These are phyloP conservation scores for Meles meles DNA, from an alignment of 2,113 vertebrate species.

Conservation along the genomic window DNA sequence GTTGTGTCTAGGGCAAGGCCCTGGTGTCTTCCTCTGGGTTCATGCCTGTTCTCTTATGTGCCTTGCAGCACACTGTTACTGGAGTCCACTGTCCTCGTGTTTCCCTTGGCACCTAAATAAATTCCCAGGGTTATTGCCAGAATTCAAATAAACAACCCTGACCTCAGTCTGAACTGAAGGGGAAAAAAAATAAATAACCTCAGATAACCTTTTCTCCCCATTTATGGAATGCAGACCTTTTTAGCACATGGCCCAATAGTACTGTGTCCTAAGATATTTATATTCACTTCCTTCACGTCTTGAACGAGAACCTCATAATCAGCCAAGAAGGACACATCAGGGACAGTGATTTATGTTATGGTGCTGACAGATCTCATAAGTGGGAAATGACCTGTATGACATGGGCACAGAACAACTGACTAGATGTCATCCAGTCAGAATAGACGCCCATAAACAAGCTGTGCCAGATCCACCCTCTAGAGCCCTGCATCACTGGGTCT, in stretches of 20 bases:
- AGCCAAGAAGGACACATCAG: background rate
- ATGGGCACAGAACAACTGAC: background rate
- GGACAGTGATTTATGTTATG: background rate
- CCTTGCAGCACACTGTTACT: background rate
- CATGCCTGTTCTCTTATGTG: background rate
- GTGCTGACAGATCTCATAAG: background rate
- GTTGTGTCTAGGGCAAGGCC: background rate
- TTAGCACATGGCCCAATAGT: background rate
- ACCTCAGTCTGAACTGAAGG: conserved; percentile 40
- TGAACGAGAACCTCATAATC: background rate
- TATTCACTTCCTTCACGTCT: background rate
- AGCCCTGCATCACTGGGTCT: background rate
- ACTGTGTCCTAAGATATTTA: background rate
- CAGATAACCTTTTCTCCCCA: conserved; percentile 20
- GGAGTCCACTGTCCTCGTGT: background rate
- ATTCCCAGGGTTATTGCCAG: conserved; percentile 54
- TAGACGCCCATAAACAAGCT: background rate
- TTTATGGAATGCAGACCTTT: background rate
- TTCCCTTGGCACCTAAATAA: conserved; percentile 48
- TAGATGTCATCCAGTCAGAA: background rate
- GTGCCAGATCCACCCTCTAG: background rate
- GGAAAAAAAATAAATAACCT: conserved; percentile 13
- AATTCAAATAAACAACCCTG: conserved; percentile 52
- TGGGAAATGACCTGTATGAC: background rate
- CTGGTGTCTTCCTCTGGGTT: background rate